A percentile compares a stretch with the other conserved stretches of the same genome.
Evolutionary conservation across 2,113 vertebrate genomes (phyloP).

Genomic region (Narcine bancroftii): DNA sequence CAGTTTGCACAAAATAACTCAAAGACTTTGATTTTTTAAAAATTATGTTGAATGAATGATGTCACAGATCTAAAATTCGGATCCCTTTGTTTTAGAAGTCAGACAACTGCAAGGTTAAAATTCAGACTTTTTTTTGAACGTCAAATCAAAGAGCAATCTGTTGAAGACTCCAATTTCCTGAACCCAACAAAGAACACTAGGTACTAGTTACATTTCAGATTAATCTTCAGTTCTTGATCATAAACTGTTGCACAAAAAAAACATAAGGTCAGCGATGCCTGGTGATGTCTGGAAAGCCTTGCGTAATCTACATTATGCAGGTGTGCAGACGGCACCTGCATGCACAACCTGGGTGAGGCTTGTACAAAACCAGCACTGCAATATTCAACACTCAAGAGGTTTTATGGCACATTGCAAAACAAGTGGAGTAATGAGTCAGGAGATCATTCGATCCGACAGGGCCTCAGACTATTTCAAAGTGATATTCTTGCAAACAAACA

Average conservation of each 20-base stretch:
- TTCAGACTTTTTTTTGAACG: too few relatives aligned
- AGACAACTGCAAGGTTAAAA: background rate
- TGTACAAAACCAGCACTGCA: background rate
- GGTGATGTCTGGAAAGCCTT: conserved; percentile 10
- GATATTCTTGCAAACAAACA: background rate
- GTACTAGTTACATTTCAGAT: background rate
- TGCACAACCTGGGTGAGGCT: background rate
- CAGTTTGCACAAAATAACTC: background rate
- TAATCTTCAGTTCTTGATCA: background rate
- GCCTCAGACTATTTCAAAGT: background rate
- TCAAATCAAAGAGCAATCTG: too few relatives aligned
- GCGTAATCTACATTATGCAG: background rate
- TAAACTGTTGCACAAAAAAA: too few relatives aligned
- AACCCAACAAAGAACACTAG: background rate
- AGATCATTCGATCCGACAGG: background rate
- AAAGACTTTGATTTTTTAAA: background rate
- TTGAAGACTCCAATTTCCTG: background rate
- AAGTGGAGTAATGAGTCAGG: background rate
- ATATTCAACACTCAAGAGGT: background rate
- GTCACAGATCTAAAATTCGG: background rate
- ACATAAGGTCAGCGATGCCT: background rate
- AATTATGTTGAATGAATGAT: background rate
- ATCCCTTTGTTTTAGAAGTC: background rate
- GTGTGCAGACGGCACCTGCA: conserved; percentile 11
- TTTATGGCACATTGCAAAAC: background rate